Conservation (phyloP, 2,888 invertebrate genomes). For the Eulithis testata region DNA sequence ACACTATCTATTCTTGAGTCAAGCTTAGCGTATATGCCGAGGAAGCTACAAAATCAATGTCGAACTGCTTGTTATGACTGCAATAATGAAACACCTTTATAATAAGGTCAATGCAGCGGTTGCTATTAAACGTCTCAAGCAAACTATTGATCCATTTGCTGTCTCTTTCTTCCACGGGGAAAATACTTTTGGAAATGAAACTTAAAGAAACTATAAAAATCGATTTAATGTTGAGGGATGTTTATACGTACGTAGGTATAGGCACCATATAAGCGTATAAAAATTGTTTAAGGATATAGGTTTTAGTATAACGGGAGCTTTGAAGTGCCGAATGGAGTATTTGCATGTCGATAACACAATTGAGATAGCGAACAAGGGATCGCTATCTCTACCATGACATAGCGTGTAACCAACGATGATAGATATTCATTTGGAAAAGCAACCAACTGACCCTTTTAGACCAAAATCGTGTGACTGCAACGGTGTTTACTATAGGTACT, state of each 20-base stretch:
- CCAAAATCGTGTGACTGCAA: no score
- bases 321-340: conserved; percentile 35
- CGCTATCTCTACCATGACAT: conserved; percentile 39
- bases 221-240: conserved; percentile 16
- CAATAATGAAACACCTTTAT: conserved; percentile 70
- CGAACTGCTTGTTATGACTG: conserved; percentile 34
- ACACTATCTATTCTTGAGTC: conserved; percentile 1
- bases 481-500: conserved; percentile 1
- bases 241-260: conserved; percentile 1
- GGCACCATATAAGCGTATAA: neutral
- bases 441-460: conserved; percentile 35
- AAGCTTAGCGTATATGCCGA: conserved; percentile 5
- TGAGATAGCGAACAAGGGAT: conserved; percentile 36
- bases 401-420: conserved; percentile 43
- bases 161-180: conserved; percentile 78
- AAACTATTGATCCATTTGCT: conserved; percentile 80
- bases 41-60: conserved; percentile 25
- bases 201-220: conserved; percentile 21
- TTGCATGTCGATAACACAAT: conserved; percentile 42
- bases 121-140: conserved; percentile 78
- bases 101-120: conserved; percentile 82
- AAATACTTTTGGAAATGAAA: conserved; percentile 53
- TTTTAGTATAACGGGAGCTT: conserved; percentile 18
- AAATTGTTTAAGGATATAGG: neutral
- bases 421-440: conserved; percentile 37